Evolutionary conservation across 2,888 invertebrate species (phyloP), one percentile per base, ranked within the genome.

Genomic region (Cremastinae sp.): DNA sequence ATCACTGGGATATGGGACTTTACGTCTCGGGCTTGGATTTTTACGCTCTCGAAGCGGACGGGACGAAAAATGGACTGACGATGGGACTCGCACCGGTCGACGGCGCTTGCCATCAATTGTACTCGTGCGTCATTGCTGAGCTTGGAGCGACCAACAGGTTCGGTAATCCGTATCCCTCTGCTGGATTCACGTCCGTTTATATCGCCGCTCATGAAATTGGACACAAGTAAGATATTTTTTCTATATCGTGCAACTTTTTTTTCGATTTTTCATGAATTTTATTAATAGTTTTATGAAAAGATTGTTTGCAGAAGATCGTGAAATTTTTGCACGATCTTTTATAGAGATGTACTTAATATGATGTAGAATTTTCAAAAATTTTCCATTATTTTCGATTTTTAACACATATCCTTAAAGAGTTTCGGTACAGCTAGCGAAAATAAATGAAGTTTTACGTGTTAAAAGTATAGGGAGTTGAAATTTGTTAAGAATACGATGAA

Each of bases 161-260:
- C 82, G 95, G 95, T 54, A 93, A 94, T 78, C 95, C 95, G 0
- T 95, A 95, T 90, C 95, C 95, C 2, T 95, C 95, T 41, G 94
- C 95, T 20, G 95, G 96, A n/a, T 95, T 95, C 88, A 95, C 95
- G 14, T 95, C 95, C 59, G 94, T 96, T 83, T 96, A 95, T 89
- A 94, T 96, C 85, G 92, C 95, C 78, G 95, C 95, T 0, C 96
- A 96, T 87, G 96, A 96, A 91, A 95, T 96, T 75, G 96, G 95
- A 78, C 96, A 95, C 90, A 95, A 95, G 95, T 95, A 92, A 91
- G n/a, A n/a, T n/a, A 92, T 91, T 49, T 43, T 49, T 59, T 45
- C 53, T 45, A 58, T 38, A 14, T 8, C 12, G n/a, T 47, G 51
- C 2, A n/a, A n/a, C n/a, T n/a, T n/a, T n/a, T n/a, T n/a, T n/a